phyloP scores from a whole-genome alignment of 1,140 invertebrate genomes.

The Caenorhabditis latens region DNA sequence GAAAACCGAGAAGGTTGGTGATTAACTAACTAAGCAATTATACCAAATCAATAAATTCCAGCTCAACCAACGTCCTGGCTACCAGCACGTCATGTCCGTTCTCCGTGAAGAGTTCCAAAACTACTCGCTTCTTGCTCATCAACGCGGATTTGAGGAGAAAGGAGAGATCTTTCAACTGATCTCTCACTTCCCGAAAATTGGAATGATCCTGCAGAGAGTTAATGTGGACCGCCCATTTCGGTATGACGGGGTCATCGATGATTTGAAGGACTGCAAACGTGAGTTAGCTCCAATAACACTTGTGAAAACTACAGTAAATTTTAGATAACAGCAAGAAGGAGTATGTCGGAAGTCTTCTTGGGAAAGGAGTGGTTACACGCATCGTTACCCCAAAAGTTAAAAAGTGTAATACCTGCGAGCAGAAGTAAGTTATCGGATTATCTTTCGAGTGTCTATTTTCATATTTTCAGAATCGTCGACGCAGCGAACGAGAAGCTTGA shows the following conservation, averaged over 20 bases:
- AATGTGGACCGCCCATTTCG: not conserved
- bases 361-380: too few species aligned
- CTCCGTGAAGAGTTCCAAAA: constrained; percentile 26
- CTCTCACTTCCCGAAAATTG: not conserved
- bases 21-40: too few species aligned
- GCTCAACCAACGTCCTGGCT: not conserved
- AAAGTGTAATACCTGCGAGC: not conserved
- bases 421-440: too few species aligned
- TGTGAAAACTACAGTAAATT: too few species aligned
- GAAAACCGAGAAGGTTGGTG: too few species aligned
- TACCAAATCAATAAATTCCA: not conserved
- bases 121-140: not conserved
- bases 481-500: not conserved
- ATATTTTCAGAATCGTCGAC: not conserved
- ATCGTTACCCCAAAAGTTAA: not conserved
- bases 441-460: too few species aligned
- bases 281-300: not conserved
- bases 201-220: not conserved
- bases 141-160: constrained; percentile 14
- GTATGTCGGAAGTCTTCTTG: too few species aligned
- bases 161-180: constrained; percentile 25
- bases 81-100: not conserved
- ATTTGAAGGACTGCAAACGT: not conserved
- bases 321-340: too few species aligned
- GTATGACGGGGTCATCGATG: constrained; percentile 9